These are phyloP conservation scores for Sarcophaga rosellei DNA, from an alignment of 2,888 invertebrate species.

Conservation along the genomic window DNA sequence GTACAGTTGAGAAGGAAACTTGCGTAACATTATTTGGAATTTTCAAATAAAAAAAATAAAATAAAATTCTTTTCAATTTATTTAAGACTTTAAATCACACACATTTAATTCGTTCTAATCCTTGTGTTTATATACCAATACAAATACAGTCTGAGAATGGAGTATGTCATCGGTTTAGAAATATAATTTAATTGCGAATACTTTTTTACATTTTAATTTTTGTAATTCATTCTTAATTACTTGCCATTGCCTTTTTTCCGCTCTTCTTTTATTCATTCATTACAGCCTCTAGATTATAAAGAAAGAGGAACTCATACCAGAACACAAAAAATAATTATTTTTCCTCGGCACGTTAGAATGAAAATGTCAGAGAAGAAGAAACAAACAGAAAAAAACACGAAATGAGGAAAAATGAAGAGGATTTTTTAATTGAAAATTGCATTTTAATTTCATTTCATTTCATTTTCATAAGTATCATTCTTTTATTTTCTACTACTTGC, in stretches of 20 bases:
- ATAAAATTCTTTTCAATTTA: no score
- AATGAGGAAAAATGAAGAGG: slow-evolving; percentile 10
- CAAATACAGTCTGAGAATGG: not conserved
- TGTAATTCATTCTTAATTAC: not conserved
- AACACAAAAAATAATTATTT: slow-evolving; percentile 33
- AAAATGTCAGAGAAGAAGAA: not conserved
- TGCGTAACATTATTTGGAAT: no score
- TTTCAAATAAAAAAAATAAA: no score
- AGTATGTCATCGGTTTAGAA: not conserved
- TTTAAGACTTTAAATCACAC: no score
- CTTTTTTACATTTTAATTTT: not conserved
- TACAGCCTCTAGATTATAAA: not conserved
- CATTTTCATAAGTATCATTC: slow-evolving; percentile 63
- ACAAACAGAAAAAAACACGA: not conserved
- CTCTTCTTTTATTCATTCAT: not conserved
- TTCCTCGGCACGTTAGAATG: not conserved
- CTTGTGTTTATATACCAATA: not conserved
- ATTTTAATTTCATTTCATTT: slow-evolving; percentile 67
- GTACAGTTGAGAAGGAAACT: no score
- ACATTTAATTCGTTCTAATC: not conserved
- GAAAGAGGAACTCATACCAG: slow-evolving; percentile 5
- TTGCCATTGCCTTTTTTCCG: not conserved
- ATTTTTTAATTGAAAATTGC: slow-evolving; percentile 64
- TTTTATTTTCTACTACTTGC: not conserved
- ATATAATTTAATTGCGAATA: not conserved